phyloP scores from a whole-genome alignment of 92 coral and sea anemone genomes.

The Pocillopora meandrina region DNA sequence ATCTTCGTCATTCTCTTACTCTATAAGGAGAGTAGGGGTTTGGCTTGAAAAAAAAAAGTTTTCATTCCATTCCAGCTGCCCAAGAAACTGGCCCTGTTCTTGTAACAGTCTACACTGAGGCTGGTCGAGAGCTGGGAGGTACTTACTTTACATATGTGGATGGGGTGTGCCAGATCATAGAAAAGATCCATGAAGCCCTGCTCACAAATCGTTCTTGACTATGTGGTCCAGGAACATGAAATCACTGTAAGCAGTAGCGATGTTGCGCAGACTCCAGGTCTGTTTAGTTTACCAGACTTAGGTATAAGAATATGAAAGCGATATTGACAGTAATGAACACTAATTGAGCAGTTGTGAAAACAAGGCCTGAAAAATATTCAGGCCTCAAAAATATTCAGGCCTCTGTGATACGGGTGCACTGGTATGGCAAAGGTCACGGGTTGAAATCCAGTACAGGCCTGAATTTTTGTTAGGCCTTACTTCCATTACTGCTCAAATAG shows the following conservation, averaged over 20 bases:
- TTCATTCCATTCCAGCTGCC: conserved; percentile 7
- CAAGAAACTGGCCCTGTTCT: conserved; percentile 25
- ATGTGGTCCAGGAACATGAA: conserved; percentile 21
- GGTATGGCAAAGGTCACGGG: background rate
- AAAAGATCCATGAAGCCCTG: conserved; percentile 12
- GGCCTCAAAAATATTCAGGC: too few species aligned
- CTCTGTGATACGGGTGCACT: background rate
- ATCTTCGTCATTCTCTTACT: too few species aligned
- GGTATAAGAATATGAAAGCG: background rate
- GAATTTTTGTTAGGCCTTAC: too few species aligned
- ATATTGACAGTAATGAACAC: too few species aligned
- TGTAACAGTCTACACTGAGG: conserved; percentile 1
- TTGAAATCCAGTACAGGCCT: too few species aligned
- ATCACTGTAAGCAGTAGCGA: background rate
- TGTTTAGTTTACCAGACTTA: background rate
- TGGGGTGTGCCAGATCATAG: conserved; percentile 4
- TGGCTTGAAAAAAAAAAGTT: background rate
- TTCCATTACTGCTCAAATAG: too few species aligned
- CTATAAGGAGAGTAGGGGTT: too few species aligned
- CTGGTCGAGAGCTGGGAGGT: conserved; percentile 22
- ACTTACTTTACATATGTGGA: conserved; percentile 28
- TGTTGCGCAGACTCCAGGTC: background rate
- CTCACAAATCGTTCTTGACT: background rate
- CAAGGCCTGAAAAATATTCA: too few species aligned
- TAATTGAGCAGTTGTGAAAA: too few species aligned